These are phyloP conservation scores for Aplochiton taeniatus DNA, from an alignment of 2,797 vertebrate species.

Conservation along the genomic window DNA sequence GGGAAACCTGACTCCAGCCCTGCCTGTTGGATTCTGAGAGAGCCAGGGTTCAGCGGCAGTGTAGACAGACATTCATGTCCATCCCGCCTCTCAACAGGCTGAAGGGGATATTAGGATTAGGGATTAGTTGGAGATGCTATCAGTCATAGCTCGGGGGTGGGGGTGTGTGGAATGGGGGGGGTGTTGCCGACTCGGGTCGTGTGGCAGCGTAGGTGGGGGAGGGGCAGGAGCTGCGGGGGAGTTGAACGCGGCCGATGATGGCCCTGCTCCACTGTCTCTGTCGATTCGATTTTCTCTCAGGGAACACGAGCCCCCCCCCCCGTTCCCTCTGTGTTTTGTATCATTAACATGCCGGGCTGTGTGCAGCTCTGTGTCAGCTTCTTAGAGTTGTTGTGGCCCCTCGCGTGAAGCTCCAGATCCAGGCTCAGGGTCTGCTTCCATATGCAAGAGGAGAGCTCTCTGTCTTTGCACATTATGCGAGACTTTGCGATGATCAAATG, in stretches of 20 bases:
- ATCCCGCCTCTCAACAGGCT: slow-evolving; percentile 25
- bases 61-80: slow-evolving; percentile 1
- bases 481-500: slow-evolving; percentile 34
- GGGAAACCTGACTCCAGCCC: slow-evolving; percentile 6
- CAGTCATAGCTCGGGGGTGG: slow-evolving; percentile 42
- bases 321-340: slow-evolving; percentile 40
- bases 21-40: background rate
- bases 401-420: slow-evolving; percentile 56
- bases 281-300: slow-evolving; percentile 67
- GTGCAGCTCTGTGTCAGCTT: slow-evolving; percentile 53
- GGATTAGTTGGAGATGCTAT: slow-evolving; percentile 49
- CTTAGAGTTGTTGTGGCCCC: slow-evolving; percentile 65
- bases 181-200: slow-evolving; percentile 70
- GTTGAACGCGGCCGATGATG: slow-evolving; percentile 38
- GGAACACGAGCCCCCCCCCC: slow-evolving; percentile 39
- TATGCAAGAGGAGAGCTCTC: slow-evolving; percentile 35
- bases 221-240: slow-evolving; percentile 13
- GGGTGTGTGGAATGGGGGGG: slow-evolving; percentile 32
- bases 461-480: slow-evolving; percentile 47
- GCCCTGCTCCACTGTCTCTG: slow-evolving; percentile 76
- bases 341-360: slow-evolving; percentile 70
- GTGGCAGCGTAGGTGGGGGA: slow-evolving; percentile 51
- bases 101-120: slow-evolving; percentile 46
- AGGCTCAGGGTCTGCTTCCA: slow-evolving; percentile 52
- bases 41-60: too few species aligned